phyloP scores from a whole-genome alignment of 2,113 vertebrate genomes.

The Laterallus jamaicensis region DNA sequence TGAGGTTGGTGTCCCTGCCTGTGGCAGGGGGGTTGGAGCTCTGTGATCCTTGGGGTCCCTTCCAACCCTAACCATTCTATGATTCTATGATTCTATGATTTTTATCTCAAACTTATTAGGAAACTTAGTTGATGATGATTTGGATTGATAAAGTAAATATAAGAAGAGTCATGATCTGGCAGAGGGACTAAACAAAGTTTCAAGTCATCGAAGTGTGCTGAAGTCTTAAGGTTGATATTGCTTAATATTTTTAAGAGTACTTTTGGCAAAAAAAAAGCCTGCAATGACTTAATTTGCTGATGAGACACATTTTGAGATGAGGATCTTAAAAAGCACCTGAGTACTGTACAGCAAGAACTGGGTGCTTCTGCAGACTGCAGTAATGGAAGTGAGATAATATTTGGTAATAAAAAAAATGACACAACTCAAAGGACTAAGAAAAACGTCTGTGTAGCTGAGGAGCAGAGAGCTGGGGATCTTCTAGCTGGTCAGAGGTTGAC shows the following conservation, averaged over 20 bases:
- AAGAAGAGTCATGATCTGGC: background rate
- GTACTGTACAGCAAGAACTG: background rate
- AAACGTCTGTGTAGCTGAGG: background rate
- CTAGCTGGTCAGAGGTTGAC: background rate
- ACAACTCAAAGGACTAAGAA: background rate
- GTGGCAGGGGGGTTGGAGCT: too few species aligned
- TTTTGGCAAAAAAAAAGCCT: background rate
- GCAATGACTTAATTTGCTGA: background rate
- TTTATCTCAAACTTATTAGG: background rate
- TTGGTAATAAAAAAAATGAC: background rate
- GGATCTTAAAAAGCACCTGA: background rate
- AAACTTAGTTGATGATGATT: background rate
- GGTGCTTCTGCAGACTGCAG: background rate
- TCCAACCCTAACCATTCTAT: too few species aligned
- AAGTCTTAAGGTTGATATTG: background rate
- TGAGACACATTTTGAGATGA: background rate
- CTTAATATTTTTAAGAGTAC: background rate
- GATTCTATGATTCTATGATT: too few species aligned
- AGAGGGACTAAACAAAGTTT: background rate
- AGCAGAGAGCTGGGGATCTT: background rate
- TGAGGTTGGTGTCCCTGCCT: too few species aligned
- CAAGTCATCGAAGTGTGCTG: background rate
- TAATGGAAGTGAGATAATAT: background rate
- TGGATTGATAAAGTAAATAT: background rate
- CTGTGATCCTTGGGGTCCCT: too few species aligned